A percentile compares a stretch with the other conserved stretches of the same genome.
These are phyloP conservation scores for Drosophila fuyamai DNA, from an alignment of 1,140 invertebrate genomes.

Conservation along the genomic window DNA sequence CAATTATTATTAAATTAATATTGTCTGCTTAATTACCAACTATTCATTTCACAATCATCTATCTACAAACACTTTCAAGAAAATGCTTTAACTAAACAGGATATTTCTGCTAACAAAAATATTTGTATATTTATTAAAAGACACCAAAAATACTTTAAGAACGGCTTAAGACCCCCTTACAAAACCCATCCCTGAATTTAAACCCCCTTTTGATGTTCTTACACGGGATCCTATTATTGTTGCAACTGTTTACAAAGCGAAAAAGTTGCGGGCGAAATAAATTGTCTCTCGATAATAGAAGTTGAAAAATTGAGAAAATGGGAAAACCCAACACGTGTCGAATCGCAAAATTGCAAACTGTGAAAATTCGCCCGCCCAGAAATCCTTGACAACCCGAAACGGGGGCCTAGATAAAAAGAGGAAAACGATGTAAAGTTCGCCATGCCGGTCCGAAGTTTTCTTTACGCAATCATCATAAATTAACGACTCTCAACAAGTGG, in stretches of 20 bases:
- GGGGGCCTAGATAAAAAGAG: slow-evolving; percentile 10
- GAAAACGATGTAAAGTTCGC: slow-evolving; percentile 18
- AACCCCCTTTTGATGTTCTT: neutral
- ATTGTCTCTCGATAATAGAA: slow-evolving; percentile 14
- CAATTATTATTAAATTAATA: no score
- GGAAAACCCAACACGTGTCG: slow-evolving; percentile 16
- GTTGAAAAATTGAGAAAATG: slow-evolving; percentile 8
- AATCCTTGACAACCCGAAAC: slow-evolving; percentile 13
- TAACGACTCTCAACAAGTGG: slow-evolving; percentile 44
- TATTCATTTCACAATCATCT: no score
- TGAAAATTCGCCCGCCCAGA: slow-evolving; percentile 8
- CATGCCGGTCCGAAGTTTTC: slow-evolving; percentile 29
- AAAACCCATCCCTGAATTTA: neutral
- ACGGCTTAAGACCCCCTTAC: neutral
- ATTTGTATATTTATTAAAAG: no score
- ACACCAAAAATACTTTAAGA: no score
- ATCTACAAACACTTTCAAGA: no score
- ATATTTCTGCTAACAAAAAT: no score
- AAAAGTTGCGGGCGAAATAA: slow-evolving; percentile 24
- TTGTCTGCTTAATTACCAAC: no score
- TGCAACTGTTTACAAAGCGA: slow-evolving; percentile 31
- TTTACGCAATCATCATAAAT: slow-evolving; percentile 47
- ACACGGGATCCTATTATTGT: slow-evolving; percentile 17
- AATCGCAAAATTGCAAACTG: slow-evolving; percentile 23
- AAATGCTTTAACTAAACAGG: no score